phyloP scores from a whole-genome alignment of 2,797 vertebrate species.

The Syncerus caffer region DNA sequence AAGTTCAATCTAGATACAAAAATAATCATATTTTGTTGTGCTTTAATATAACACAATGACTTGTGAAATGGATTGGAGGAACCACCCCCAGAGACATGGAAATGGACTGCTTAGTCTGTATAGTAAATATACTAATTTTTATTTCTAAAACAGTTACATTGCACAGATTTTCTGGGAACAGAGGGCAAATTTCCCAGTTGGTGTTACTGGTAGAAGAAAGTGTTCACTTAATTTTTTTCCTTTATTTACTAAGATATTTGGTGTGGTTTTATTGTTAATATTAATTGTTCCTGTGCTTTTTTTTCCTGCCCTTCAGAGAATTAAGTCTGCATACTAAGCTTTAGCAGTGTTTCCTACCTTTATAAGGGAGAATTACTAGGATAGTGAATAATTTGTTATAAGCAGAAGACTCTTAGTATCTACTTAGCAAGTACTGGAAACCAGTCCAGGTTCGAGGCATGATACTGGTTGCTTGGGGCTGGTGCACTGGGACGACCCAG shows the following conservation, averaged over 20 bases:
- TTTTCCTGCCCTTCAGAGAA: not conserved
- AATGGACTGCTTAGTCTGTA: not conserved
- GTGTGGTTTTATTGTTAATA: not conserved
- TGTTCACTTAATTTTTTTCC: not conserved
- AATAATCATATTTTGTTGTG: not conserved
- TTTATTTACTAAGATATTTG: not conserved
- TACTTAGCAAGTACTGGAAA: not conserved
- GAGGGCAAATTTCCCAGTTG: not conserved
- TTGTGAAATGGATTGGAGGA: not conserved
- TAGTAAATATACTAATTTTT: not conserved
- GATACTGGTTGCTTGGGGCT: too few species aligned
- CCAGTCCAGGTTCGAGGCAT: too few species aligned
- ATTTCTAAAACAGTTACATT: not conserved
- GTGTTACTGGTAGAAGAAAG: not conserved
- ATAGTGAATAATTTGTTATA: not conserved
- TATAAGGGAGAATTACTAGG: not conserved
- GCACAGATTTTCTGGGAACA: not conserved
- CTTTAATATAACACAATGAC: not conserved
- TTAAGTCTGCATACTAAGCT: not conserved
- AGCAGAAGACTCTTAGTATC: not conserved
- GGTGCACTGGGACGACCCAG: too few species aligned
- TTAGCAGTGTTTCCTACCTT: not conserved
- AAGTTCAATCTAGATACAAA: not conserved
- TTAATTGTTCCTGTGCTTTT: not conserved
- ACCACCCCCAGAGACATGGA: not conserved